A percentile compares a stretch with the other conserved stretches of the same genome.
Evolutionary conservation across 2,888 invertebrate genomes (phyloP).

Genomic region (Dicyrtomina minuta): DNA sequence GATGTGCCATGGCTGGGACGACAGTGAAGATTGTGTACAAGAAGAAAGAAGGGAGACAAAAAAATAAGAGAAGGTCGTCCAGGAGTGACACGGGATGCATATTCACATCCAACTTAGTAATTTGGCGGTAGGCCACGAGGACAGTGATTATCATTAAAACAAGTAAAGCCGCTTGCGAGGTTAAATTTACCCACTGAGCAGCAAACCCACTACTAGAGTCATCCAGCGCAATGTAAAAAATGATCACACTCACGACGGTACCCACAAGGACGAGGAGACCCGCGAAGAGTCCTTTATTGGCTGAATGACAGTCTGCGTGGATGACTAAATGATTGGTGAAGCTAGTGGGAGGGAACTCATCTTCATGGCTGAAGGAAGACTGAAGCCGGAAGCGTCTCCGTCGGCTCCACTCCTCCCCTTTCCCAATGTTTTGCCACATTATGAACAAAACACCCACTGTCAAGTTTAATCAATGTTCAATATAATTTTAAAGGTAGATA

Average conservation of each 20-base stretch:
- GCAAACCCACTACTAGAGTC: slow-evolving; percentile 56
- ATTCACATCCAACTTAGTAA: slow-evolving; percentile 67
- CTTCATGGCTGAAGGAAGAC: slow-evolving; percentile 56
- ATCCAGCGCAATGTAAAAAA: slow-evolving; percentile 63
- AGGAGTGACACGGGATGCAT: slow-evolving; percentile 66
- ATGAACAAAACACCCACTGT: slow-evolving; percentile 71
- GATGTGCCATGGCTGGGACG: slow-evolving; percentile 64
- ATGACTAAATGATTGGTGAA: slow-evolving; percentile 61
- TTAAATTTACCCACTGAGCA: slow-evolving; percentile 53
- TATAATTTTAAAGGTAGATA: too few relatives aligned
- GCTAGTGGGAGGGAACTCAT: slow-evolving; percentile 55
- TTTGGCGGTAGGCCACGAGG: slow-evolving; percentile 66
- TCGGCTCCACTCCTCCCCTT: slow-evolving; percentile 54
- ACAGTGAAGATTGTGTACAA: slow-evolving; percentile 70
- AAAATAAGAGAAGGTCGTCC: slow-evolving; percentile 70
- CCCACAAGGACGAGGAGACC: slow-evolving; percentile 66
- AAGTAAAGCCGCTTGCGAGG: slow-evolving; percentile 58
- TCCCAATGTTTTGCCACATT: slow-evolving; percentile 73
- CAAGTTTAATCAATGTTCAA: slow-evolving; percentile 53
- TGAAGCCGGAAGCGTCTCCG: slow-evolving; percentile 56
- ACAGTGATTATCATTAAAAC: slow-evolving; percentile 63
- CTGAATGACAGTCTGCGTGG: slow-evolving; percentile 73
- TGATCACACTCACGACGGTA: slow-evolving; percentile 63
- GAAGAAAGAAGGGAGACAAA: slow-evolving; percentile 73
- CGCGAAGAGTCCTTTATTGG: slow-evolving; percentile 72